Evolutionary conservation across 2,797 vertebrate species (phyloP).

Genomic region (Thamnophis elegans): DNA sequence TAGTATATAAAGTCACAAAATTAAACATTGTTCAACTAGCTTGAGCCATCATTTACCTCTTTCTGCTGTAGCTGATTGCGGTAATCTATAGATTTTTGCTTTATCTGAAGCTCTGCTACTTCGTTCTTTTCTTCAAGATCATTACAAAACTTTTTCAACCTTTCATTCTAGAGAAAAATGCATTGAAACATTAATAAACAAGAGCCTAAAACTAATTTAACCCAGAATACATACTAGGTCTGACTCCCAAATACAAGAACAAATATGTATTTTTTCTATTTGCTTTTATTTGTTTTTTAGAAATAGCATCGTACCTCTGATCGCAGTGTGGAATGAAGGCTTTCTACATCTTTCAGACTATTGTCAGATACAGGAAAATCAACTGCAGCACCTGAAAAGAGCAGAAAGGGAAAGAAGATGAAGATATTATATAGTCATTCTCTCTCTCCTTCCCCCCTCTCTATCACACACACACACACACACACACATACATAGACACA

Average conservation of each 20-base stretch:
- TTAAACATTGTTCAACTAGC: not conserved
- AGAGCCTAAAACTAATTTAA: not conserved
- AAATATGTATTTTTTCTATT: not conserved
- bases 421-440: too few relatives aligned
- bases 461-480: too few relatives aligned
- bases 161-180: slow-evolving; percentile 80
- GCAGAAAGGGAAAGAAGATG: not conserved
- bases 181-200: not conserved
- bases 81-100: slow-evolving; percentile 87
- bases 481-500: not conserved
- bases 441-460: too few relatives aligned
- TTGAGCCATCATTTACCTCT: slow-evolving; percentile 76
- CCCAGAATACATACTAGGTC: not conserved
- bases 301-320: slow-evolving; percentile 81
- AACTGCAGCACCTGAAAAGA: slow-evolving; percentile 78
- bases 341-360: slow-evolving; percentile 82
- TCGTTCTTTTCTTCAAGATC: slow-evolving; percentile 95
- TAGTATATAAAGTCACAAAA: not conserved
- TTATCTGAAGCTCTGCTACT: slow-evolving; percentile 91
- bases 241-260: not conserved
- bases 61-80: slow-evolving; percentile 89
- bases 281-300: slow-evolving; percentile 4
- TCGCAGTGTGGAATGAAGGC: slow-evolving; percentile 78
- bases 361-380: slow-evolving; percentile 84
- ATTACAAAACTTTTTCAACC: slow-evolving; percentile 80